Evolutionary conservation across 1,140 invertebrate genomes (phyloP).

Genomic region (Grapholita molesta): DNA sequence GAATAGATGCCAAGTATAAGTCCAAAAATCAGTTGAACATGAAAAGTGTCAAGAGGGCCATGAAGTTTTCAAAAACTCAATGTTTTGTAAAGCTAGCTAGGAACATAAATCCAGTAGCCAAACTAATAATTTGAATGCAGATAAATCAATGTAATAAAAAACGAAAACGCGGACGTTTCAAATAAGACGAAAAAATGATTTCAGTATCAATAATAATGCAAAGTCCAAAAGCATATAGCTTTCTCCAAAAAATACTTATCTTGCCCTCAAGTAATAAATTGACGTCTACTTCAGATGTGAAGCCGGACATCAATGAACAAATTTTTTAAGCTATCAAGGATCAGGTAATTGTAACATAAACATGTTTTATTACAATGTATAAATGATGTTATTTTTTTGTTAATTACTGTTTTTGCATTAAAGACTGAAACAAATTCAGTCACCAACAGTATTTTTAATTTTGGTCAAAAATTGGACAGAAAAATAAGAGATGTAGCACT

Average conservation of each 20-base stretch:
- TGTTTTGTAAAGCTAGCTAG: neutral
- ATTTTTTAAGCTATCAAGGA: neutral
- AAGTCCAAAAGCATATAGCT: slow-evolving; percentile 23
- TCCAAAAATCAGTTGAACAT: neutral
- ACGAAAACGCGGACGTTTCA: slow-evolving; percentile 20
- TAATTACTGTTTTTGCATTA: no score
- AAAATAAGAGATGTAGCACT: slow-evolving; percentile 27
- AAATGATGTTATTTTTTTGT: neutral
- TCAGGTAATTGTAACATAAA: neutral
- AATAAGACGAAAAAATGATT: slow-evolving; percentile 23
- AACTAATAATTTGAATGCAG: slow-evolving; percentile 12
- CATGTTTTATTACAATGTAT: no score
- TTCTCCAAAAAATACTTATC: slow-evolving; percentile 24
- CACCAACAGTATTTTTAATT: neutral
- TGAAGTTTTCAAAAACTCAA: neutral
- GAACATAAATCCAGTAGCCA: neutral
- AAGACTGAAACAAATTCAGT: no score
- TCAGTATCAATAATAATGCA: slow-evolving; percentile 20
- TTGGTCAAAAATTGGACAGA: slow-evolving; percentile 21
- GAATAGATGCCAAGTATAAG: neutral
- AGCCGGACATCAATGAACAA: slow-evolving; percentile 15
- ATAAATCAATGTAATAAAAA: slow-evolving; percentile 15
- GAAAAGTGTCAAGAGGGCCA: neutral
- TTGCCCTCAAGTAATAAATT: slow-evolving; percentile 22
- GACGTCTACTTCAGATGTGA: slow-evolving; percentile 16